Percentiles rank a stretch among this genome's conserved stretches.
phyloP scores from a whole-genome alignment of 1,140 invertebrate species.

The Himalopsyche phryganea region DNA sequence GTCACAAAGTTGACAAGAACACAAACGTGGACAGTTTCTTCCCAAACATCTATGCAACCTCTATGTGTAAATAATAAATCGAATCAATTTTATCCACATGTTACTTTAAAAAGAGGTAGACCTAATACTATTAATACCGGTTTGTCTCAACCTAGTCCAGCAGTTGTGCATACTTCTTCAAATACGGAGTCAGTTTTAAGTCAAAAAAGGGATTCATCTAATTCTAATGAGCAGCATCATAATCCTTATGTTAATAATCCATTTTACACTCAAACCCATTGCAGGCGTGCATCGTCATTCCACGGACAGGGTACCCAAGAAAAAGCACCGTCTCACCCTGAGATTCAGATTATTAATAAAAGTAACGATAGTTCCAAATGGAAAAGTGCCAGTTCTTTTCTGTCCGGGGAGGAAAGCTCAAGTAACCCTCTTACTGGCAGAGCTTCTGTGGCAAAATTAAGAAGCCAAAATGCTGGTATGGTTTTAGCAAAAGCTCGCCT shows the following conservation, averaged over 20 bases:
- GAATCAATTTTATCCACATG: constrained; percentile 26
- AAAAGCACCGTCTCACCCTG: constrained; percentile 6
- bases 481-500: constrained; percentile 63
- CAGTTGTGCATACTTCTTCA: constrained; percentile 1
- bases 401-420: constrained; percentile 15
- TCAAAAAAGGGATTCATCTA: background rate
- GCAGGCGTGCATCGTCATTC: constrained; percentile 28
- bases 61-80: background rate
- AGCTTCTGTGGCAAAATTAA: constrained; percentile 59
- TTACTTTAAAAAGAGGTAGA: constrained; percentile 25
- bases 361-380: constrained; percentile 8
- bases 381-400: constrained; percentile 23
- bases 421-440: constrained; percentile 41
- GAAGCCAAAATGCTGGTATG: constrained; percentile 65
- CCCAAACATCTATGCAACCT: constrained; percentile 6
- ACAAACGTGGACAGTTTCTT: constrained; percentile 32
- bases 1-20: constrained; percentile 29
- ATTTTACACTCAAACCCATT: too few species aligned
- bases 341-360: constrained; percentile 6
- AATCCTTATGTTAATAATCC: background rate
- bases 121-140: constrained; percentile 30
- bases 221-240: constrained; percentile 7
- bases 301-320: constrained; percentile 17
- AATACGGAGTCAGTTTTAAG: background rate
- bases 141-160: constrained; percentile 21